Percentiles rank a stretch among this genome's conserved stretches.
Conservation (phyloP, 2,888 invertebrate species). For the Hartigia nigra region DNA sequence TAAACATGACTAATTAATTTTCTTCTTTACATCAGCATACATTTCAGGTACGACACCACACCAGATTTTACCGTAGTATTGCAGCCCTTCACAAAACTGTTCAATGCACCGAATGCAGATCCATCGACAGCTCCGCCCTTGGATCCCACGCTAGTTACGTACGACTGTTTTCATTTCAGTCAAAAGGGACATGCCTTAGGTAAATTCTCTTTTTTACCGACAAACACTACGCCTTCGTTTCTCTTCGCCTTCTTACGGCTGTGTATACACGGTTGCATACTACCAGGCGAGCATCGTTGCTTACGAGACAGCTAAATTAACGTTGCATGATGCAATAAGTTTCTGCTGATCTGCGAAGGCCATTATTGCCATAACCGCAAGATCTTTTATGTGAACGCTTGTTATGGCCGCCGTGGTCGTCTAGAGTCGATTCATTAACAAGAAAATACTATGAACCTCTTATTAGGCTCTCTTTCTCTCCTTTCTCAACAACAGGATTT, state of each 20-base stretch:
- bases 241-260: neutral
- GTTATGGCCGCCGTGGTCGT: too few species aligned
- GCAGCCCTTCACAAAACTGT: conserved; percentile 79
- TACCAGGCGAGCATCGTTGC: neutral
- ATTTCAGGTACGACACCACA: conserved; percentile 71
- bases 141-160: conserved; percentile 77
- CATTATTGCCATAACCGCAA: too few species aligned
- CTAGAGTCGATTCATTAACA: too few species aligned
- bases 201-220: conserved; percentile 52
- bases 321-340: too few species aligned
- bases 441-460: too few species aligned
- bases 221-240: neutral
- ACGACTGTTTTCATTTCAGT: conserved; percentile 84
- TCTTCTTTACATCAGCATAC: neutral
- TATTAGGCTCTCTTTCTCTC: too few species aligned
- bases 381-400: too few species aligned
- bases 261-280: neutral
- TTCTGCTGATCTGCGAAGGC: too few species aligned
- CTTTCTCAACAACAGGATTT: too few species aligned
- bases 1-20: neutral
- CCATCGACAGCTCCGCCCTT: conserved; percentile 67
- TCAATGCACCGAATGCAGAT: conserved; percentile 72
- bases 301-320: neutral
- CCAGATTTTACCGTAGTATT: conserved; percentile 79
- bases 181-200: conserved; percentile 83